These are phyloP conservation scores for Pocota personata DNA, from an alignment of 2,888 invertebrate genomes.

Conservation along the genomic window DNA sequence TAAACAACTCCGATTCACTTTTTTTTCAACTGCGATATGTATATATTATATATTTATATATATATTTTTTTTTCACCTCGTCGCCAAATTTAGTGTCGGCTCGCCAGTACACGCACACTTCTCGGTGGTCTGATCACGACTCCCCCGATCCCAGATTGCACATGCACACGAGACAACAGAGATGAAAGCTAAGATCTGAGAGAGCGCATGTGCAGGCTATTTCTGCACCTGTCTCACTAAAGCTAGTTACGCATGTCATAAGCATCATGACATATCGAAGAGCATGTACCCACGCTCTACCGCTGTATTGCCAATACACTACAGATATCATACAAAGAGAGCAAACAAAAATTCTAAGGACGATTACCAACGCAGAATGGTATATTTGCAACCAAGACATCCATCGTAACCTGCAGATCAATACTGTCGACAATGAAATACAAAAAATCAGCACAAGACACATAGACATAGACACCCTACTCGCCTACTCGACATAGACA, in stretches of 20 bases:
- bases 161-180: slow-evolving; percentile 1
- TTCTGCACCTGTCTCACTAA: background rate
- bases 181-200: background rate
- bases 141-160: background rate
- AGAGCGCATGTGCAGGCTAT: background rate
- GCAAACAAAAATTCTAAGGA: no score
- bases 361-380: no score
- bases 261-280: background rate
- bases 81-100: slow-evolving; percentile 1
- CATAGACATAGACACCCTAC: no score
- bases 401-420: no score
- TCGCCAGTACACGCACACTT: background rate
- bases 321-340: no score
- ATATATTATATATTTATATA: no score
- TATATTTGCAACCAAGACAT: no score
- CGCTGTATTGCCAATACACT: background rate
- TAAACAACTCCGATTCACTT: background rate
- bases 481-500: no score
- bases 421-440: no score
- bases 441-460: no score
- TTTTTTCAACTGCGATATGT: no score
- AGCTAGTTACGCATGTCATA: background rate
- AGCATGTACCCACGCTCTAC: background rate
- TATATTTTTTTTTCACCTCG: background rate
- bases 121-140: background rate